Percentiles rank a stretch among this genome's conserved stretches.
Evolutionary conservation across 2,113 vertebrate genomes (phyloP).

Genomic region (Vicugna pacos): DNA sequence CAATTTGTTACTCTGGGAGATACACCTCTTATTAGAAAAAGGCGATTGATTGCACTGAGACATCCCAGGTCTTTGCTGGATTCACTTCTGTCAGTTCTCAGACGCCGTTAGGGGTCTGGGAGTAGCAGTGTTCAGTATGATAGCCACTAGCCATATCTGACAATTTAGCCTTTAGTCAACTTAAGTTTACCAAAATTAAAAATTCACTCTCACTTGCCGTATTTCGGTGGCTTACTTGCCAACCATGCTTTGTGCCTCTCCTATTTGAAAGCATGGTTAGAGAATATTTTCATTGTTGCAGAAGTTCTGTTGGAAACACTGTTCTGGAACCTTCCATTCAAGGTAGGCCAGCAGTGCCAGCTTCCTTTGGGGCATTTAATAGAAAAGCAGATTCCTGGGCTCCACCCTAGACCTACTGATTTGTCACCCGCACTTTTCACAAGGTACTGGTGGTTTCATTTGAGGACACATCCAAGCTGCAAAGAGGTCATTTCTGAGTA

Average conservation of each 20-base stretch:
- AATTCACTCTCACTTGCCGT: not conserved
- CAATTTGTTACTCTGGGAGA: not conserved
- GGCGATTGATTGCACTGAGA: not conserved
- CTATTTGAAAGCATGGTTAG: not conserved
- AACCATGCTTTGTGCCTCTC: not conserved
- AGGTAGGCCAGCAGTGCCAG: not conserved
- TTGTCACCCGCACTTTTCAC: not conserved
- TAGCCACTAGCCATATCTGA: not conserved
- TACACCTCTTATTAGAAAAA: not conserved
- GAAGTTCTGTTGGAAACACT: not conserved
- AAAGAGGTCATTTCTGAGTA: not conserved
- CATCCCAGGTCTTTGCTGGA: not conserved
- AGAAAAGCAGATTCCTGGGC: not conserved
- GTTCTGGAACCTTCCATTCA: not conserved
- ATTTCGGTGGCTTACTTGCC: not conserved
- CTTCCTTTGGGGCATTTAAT: not conserved
- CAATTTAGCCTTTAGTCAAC: not conserved
- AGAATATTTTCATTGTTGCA: not conserved
- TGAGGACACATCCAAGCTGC: rapidly evolving
- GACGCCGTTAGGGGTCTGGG: not conserved
- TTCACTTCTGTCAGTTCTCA: not conserved
- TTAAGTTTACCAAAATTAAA: not conserved
- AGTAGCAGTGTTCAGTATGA: not conserved
- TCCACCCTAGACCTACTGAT: not conserved
- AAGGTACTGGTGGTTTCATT: not conserved